Conservation (phyloP, 1,140 invertebrate genomes). For the Pygmarrhopalites habei region DNA sequence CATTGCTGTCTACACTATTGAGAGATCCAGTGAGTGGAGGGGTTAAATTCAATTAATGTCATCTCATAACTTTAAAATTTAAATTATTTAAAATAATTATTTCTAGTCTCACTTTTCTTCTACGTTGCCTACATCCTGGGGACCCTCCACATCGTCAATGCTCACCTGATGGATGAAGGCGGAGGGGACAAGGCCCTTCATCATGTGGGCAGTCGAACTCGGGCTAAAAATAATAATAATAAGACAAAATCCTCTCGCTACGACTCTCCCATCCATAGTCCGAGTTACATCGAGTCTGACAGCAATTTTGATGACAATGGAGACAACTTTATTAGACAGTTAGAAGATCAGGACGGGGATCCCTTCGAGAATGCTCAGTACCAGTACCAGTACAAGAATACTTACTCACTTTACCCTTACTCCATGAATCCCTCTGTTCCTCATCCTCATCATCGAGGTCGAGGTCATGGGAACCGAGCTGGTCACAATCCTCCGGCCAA, state of each 20-base stretch:
- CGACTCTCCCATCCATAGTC: not conserved
- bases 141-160: not conserved
- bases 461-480: too few species aligned
- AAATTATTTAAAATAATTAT: not conserved
- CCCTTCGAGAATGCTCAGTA: slow-evolving; percentile 3
- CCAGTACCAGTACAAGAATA: not conserved
- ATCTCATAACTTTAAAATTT: not conserved
- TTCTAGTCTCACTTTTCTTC: slow-evolving; percentile 6
- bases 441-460: too few species aligned
- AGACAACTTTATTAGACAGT: not conserved
- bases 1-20: slow-evolving; percentile 7
- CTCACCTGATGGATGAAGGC: not conserved
- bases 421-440: too few species aligned
- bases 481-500: too few species aligned
- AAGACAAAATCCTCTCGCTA: too few species aligned
- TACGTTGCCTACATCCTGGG: slow-evolving; percentile 8
- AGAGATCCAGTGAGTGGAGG: not conserved
- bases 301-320: slow-evolving; percentile 3
- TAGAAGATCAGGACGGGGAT: slow-evolving; percentile 10
- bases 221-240: too few species aligned
- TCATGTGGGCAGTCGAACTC: too few species aligned
- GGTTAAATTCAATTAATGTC: not conserved
- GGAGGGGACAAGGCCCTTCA: not conserved
- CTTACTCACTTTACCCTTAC: too few species aligned
- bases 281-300: not conserved